These are phyloP conservation scores for Lochmaea capreae DNA, from an alignment of 2,888 invertebrate genomes.

Conservation along the genomic window DNA sequence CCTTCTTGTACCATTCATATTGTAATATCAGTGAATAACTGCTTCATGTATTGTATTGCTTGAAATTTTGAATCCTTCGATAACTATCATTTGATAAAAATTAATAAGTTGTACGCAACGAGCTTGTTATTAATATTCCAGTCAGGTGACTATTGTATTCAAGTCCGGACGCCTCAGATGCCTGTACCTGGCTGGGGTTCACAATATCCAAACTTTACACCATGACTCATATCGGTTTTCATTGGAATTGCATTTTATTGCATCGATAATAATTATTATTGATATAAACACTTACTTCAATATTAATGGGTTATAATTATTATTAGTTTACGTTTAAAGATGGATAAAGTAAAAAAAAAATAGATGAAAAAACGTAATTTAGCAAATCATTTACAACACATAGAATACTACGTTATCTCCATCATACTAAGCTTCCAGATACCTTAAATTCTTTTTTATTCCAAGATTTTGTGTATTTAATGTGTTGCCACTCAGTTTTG, in stretches of 20 bases:
- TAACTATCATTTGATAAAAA: neutral
- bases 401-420: too few relatives aligned
- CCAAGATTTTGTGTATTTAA: too few relatives aligned
- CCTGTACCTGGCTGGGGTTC: slow-evolving; percentile 46
- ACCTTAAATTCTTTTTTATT: too few relatives aligned
- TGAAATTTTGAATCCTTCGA: neutral
- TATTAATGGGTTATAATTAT: slow-evolving; percentile 1
- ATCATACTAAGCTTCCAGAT: too few relatives aligned
- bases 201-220: slow-evolving; percentile 41
- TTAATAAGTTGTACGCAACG: neutral
- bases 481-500: too few relatives aligned
- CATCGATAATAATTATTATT: neutral
- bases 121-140: slow-evolving; percentile 8
- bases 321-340: neutral
- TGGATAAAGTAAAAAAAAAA: neutral
- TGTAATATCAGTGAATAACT: too few relatives aligned
- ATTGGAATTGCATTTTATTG: neutral
- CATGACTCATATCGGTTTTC: slow-evolving; percentile 31
- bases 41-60: neutral
- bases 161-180: slow-evolving; percentile 49
- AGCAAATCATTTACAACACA: too few relatives aligned
- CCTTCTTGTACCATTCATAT: too few relatives aligned
- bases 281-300: neutral
- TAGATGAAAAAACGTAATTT: neutral
- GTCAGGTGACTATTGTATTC: slow-evolving; percentile 42